Base-by-base conservation (phyloP, 1,140 invertebrate species). In the Ptiloglossa arizonensis region DNA sequence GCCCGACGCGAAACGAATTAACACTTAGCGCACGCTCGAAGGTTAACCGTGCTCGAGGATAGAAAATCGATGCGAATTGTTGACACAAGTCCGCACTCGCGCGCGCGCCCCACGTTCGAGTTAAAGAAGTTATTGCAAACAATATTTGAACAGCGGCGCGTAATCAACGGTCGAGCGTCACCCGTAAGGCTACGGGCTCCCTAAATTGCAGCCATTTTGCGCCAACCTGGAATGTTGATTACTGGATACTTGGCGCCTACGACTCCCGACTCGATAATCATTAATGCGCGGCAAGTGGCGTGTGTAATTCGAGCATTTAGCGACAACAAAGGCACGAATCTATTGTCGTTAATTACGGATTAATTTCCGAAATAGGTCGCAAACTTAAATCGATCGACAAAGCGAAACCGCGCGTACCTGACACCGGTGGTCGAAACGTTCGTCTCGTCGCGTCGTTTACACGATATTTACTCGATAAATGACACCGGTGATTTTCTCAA, bases 221-320 rank as follows among this genome's bases (percentile, higher is more conserved):
- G 44, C 66, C 67, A 69, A 32, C 57, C n/a, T n/a, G 83, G 71
- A 79, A 86, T 82, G 80, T 79, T 85, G 80, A 83, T 83, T 82
- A 66, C 74, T 56, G 62, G 74, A 83, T 82, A 83, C 81, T 54
- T 52, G 81, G 80, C 62, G 81, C 48, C 74, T 56, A 71, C 71
- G 66, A 78, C 69, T 82, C 80, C 52, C 32, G 60, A 35, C 56
- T 44, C 32, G 68, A 57, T 72, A 54, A 67, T 68, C 69, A 63
- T 56, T 50, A 62, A 78, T 62, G 69, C 32, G 48, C 56, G 56
- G 64, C 62, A 80, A 79, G 63, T 60, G 71, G 54, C 46, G 63
- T 41, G 75, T 69, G 67, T 72, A 80, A 82, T 79, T 72, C 24
- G 57, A 59, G 27, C 74, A 52, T 79, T 85, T 84, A 79, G 72